Evolutionary conservation across 2,888 invertebrate genomes (phyloP).

Genomic region (Cerastis rubricosa): DNA sequence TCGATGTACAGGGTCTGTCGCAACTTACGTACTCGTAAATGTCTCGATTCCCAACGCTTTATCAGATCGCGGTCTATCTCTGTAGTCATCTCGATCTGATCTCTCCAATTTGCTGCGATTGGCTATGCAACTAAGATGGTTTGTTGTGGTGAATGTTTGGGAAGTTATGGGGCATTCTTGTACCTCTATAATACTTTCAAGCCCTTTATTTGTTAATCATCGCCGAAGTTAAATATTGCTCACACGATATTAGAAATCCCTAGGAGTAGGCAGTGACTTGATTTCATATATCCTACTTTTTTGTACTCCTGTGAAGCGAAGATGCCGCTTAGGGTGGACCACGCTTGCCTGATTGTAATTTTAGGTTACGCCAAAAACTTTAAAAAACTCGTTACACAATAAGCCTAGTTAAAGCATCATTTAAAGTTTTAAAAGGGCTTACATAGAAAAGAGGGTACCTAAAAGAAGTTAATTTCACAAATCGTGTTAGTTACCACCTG

Average conservation of each 20-base stretch:
- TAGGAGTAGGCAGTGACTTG: neutral
- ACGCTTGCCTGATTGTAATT: too few relatives aligned
- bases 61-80: slow-evolving; percentile 26
- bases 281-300: neutral
- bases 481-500: neutral
- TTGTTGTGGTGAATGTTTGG: slow-evolving; percentile 8
- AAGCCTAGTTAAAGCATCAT: neutral
- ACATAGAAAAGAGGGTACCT: neutral
- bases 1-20: slow-evolving; percentile 7
- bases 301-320: too few relatives aligned
- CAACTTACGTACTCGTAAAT: slow-evolving; percentile 13
- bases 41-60: slow-evolving; percentile 18
- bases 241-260: neutral
- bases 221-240: neutral
- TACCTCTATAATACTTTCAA: slow-evolving; percentile 1
- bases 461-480: neutral
- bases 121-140: neutral
- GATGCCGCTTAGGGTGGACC: too few relatives aligned
- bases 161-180: neutral
- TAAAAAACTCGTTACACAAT: neutral
- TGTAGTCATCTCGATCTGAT: slow-evolving; percentile 41
- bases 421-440: neutral
- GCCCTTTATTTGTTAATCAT: neutral
- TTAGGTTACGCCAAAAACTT: neutral
- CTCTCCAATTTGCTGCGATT: slow-evolving; percentile 24